Conservation (phyloP, 2,797 vertebrate species). For the Telmatherina bonti region DNA sequence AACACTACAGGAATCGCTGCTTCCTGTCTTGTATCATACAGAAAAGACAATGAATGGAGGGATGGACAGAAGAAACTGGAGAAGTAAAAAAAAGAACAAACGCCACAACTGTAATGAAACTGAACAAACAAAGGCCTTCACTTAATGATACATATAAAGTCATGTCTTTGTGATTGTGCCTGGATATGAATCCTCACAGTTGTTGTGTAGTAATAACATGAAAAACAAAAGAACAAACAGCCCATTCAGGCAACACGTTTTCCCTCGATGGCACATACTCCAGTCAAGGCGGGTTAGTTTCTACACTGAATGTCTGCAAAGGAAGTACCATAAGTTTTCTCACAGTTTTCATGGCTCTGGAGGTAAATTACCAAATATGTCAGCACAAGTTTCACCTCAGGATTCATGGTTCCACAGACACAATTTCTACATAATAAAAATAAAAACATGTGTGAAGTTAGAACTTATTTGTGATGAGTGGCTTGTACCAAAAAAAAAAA, state of each 20-base stretch:
- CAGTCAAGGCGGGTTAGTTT: neutral
- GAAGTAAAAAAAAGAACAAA: constrained; percentile 15
- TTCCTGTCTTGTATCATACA: constrained; percentile 1
- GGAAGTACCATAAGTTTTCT: neutral
- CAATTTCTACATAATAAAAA: no score
- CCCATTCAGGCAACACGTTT: constrained; percentile 6
- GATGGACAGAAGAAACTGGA: no score
- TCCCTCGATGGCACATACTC: constrained; percentile 31
- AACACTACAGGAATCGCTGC: constrained; percentile 55
- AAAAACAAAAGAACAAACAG: neutral
- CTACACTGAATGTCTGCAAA: neutral
- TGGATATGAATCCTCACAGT: constrained; percentile 7
- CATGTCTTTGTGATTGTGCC: neutral
- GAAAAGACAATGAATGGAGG: neutral
- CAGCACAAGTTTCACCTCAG: constrained; percentile 8
- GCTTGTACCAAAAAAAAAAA: no score
- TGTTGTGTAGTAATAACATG: neutral
- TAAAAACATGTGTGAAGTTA: no score
- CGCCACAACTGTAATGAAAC: constrained; percentile 17
- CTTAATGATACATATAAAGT: constrained; percentile 5
- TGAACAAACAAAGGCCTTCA: constrained; percentile 42
- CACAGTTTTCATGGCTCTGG: constrained; percentile 7
- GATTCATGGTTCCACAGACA: constrained; percentile 5
- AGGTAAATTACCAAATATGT: neutral
- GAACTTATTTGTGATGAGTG: no score